Evolutionary conservation across 2,888 invertebrate genomes (phyloP).

Genomic region (Nomada fabriciana): DNA sequence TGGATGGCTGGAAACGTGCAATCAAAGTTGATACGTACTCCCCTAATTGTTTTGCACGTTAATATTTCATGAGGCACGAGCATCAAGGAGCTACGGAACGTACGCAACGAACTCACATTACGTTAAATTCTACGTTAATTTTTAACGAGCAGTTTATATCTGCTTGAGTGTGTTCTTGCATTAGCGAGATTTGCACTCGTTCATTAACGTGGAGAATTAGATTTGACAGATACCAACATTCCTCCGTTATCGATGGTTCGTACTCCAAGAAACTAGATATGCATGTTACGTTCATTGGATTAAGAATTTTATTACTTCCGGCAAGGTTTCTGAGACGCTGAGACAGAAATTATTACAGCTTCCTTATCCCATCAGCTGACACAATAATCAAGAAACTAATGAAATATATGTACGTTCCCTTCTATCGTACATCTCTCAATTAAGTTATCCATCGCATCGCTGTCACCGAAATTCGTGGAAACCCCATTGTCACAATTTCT

Average conservation of each 20-base stretch:
- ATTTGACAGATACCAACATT: background rate
- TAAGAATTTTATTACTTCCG: background rate
- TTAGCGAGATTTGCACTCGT: constrained; percentile 56
- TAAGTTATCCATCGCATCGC: too few relatives aligned
- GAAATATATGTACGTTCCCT: too few relatives aligned
- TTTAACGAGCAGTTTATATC: constrained; percentile 39
- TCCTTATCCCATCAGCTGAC: background rate
- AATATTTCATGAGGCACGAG: constrained; percentile 38
- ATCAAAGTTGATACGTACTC: constrained; percentile 12
- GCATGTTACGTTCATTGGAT: background rate
- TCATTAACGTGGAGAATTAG: constrained; percentile 19
- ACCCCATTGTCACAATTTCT: constrained; percentile 41
- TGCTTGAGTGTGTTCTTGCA: constrained; percentile 33
- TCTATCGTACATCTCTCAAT: too few relatives aligned
- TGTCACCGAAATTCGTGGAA: background rate
- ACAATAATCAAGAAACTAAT: too few relatives aligned
- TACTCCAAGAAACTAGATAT: background rate
- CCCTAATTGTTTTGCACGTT: constrained; percentile 37
- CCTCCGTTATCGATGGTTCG: background rate
- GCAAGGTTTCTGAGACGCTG: background rate
- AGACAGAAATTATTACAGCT: background rate
- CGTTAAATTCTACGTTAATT: constrained; percentile 53
- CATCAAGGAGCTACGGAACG: too few relatives aligned
- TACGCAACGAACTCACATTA: constrained; percentile 47
- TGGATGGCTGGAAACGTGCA: background rate